Conservation (phyloP, 2,113 vertebrate species). For the Ictidomys tridecemlineatus region DNA sequence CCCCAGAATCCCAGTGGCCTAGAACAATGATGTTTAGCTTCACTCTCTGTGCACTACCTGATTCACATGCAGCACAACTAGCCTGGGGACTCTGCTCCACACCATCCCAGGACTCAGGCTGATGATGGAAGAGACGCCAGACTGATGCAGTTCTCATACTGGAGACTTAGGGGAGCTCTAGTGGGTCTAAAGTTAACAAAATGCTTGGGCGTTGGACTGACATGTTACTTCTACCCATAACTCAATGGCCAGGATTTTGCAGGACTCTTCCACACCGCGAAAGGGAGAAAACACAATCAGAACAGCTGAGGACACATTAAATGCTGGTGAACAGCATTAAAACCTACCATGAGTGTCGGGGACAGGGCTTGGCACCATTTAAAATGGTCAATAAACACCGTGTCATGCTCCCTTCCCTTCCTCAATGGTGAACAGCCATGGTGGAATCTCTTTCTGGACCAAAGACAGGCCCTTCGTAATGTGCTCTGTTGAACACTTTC, state of each 20-base stretch:
- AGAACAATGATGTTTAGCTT: neutral
- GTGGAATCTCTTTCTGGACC: neutral
- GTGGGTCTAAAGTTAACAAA: neutral
- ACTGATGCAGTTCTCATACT: neutral
- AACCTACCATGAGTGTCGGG: neutral
- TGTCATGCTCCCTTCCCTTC: neutral
- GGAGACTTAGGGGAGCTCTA: neutral
- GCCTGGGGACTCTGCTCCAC: neutral
- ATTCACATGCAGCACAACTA: neutral
- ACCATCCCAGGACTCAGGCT: neutral
- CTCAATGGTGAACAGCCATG: neutral
- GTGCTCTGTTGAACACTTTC: neutral
- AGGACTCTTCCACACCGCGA: neutral
- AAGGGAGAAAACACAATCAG: neutral
- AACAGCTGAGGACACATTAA: neutral
- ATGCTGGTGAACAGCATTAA: neutral
- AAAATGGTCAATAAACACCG: neutral
- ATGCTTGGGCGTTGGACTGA: neutral
- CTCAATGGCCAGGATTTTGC: neutral
- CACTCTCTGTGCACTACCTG: neutral
- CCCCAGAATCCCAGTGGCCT: neutral
- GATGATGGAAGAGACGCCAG: neutral
- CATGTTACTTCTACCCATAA: neutral
- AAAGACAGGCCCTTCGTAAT: neutral
- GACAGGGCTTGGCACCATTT: neutral